Base-by-base conservation (phyloP, 2,113 vertebrate genomes). In the Crotalus tigris region DNA sequence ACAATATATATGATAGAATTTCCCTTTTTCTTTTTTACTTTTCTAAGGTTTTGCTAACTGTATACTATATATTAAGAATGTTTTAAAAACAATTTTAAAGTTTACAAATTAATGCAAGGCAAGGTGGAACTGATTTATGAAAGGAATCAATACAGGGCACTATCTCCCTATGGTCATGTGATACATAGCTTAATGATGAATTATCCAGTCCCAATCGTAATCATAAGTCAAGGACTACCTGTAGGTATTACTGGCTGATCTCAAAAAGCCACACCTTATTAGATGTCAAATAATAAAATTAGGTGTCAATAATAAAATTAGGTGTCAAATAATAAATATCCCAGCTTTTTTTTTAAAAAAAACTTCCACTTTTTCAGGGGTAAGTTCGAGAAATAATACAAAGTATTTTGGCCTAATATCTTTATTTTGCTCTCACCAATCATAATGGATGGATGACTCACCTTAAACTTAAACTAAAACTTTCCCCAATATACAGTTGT, bases 401-500 rank as follows among this genome's bases (percentile, higher is more conserved):
- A 0, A 15, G 57, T 54, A 86, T 24, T 81, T 23, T 85, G n/a
- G n/a, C 2, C n/a, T 29, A 87, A 93, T 87, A 86, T 90, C 44
- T 21, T 85, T 51, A 86, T 33, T 0, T 0, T 51, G 9, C n/a
- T 0, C 26, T 0, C 0, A 0, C 85, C 88, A 86, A 59, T 85
- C 4, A 53, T 24, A 15, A 29, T 88, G 13, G 88, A 90, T 49
- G 58, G 88, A 44, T 23, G 17, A n/a, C 54, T 19, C 92, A 51
- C 51, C 90, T 57, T 51, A 51, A 51, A 51, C 49, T 26, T 26
- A 12, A 81, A 88, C 88, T 93, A 92, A 92, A 33, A 44, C 44
- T 44, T 39, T 39, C 5, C 49, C 33, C 29, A 92, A 11, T 86
- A 95, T 54, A 59, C 87, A 85, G 64, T 2, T 23, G 19, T 59